A percentile compares a stretch with the other conserved stretches of the same genome.
Evolutionary conservation across 2,113 vertebrate species (phyloP).

Genomic region (Hydrochoerus hydrochaeris): DNA sequence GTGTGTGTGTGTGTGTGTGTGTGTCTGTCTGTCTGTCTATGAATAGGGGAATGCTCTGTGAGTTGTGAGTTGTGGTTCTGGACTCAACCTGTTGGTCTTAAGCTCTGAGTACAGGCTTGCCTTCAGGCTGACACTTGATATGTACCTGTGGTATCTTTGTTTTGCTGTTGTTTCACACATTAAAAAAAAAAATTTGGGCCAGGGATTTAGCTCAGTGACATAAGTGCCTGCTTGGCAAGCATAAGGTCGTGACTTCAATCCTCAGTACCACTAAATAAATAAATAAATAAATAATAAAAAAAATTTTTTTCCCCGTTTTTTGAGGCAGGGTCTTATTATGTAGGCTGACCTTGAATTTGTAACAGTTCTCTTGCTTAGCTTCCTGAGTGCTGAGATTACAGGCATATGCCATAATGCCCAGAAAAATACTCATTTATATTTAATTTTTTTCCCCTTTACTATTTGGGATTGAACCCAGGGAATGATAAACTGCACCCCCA

Average conservation of each 20-base stretch:
- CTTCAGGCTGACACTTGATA: background rate
- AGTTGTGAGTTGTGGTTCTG: background rate
- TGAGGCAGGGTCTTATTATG: too few species aligned
- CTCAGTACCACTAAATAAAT: too few species aligned
- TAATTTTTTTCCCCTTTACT: background rate
- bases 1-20: background rate
- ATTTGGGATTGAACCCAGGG: background rate
- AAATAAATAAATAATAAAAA: too few species aligned
- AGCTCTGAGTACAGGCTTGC: background rate
- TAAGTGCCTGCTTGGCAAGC: too few species aligned
- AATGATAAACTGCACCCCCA: background rate
- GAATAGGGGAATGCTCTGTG: background rate
- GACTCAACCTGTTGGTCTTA: background rate
- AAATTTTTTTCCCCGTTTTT: background rate
- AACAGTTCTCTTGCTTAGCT: too few species aligned
- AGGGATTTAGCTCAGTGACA: too few species aligned
- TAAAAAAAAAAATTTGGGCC: too few species aligned
- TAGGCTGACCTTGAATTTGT: too few species aligned
- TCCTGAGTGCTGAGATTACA: background rate
- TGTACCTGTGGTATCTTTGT: background rate
- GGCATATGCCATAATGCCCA: background rate
- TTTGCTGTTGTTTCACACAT: background rate
- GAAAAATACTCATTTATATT: background rate
- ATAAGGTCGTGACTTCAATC: too few species aligned
- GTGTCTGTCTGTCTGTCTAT: background rate